Evolutionary conservation across 2,113 vertebrate species (phyloP).

Genomic region (Pituophis catenifer): DNA sequence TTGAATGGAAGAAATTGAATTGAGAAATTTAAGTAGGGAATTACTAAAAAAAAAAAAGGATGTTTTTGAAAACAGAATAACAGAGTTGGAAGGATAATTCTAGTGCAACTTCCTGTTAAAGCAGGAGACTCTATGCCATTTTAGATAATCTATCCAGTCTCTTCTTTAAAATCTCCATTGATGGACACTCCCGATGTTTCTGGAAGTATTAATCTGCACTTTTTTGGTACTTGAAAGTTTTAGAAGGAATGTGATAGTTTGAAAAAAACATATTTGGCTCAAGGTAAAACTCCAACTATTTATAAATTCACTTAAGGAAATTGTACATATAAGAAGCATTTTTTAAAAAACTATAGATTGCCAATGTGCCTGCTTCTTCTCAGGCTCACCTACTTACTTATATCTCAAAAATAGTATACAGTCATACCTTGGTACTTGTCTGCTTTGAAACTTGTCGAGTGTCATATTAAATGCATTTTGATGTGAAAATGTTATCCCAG

Average conservation of each 20-base stretch:
- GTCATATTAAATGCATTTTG: no score
- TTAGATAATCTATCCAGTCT: not conserved
- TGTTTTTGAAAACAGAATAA: not conserved
- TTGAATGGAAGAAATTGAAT: not conserved
- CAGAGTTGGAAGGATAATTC: not conserved
- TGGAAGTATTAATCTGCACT: not conserved
- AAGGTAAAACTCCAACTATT: not conserved
- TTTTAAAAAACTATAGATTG: constrained; percentile 3
- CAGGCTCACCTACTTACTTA: constrained; percentile 33
- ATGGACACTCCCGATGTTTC: not conserved
- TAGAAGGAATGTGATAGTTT: not conserved
- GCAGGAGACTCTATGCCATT: no score
- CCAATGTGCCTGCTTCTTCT: constrained; percentile 10
- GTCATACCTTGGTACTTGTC: no score
- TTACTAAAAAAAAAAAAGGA: not conserved
- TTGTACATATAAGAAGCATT: constrained; percentile 22
- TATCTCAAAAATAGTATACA: constrained; percentile 21
- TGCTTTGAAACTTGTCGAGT: no score
- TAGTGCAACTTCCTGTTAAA: not conserved
- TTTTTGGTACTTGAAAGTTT: not conserved
- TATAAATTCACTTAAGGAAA: not conserved
- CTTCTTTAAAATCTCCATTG: not conserved
- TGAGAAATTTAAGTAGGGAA: not conserved
- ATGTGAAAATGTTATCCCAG: no score
- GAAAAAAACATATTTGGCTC: not conserved